A percentile compares a stretch with the other conserved stretches of the same genome.
Conservation (phyloP, 2,888 invertebrate genomes). For the Caenorhabditis japonica region DNA sequence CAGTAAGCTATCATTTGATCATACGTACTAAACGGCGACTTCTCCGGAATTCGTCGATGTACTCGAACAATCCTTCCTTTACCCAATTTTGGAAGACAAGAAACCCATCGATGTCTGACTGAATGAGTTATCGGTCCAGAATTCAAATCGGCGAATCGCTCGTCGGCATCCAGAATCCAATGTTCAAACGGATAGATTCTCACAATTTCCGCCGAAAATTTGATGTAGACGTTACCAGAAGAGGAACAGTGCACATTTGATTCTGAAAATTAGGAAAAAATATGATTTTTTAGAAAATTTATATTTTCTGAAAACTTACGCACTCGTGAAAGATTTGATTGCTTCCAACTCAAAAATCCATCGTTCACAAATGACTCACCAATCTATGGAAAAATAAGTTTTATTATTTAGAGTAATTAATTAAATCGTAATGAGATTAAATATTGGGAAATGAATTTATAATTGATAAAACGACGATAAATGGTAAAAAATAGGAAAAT, state of each 20-base stretch:
- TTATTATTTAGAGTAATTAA: too few species aligned
- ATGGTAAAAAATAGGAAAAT: too few species aligned
- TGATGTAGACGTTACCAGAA: conserved; percentile 15
- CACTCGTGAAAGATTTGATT: conserved; percentile 28
- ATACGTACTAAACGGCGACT: conserved; percentile 34
- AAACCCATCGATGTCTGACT: conserved; percentile 33
- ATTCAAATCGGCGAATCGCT: conserved; percentile 22
- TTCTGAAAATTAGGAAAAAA: conserved; percentile 21
- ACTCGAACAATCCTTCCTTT: conserved; percentile 28
- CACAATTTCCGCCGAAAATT: conserved; percentile 17
- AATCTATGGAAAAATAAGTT: too few species aligned
- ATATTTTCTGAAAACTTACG: conserved; percentile 6
- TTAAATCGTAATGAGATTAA: too few species aligned
- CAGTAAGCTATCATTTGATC: conserved; percentile 38
- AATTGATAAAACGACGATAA: too few species aligned
- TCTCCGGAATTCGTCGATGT: conserved; percentile 36
- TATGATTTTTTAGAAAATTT: neutral
- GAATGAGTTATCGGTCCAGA: conserved; percentile 15
- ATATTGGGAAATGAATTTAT: too few species aligned
- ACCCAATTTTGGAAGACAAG: conserved; percentile 46
- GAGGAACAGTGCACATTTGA: conserved; percentile 17
- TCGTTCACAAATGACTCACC: conserved; percentile 41
- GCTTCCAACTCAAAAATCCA: conserved; percentile 40
- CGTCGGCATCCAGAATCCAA: conserved; percentile 32
- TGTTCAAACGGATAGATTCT: conserved; percentile 40